phyloP scores from a whole-genome alignment of 1,140 invertebrate species.

The Drosophila arizonae region DNA sequence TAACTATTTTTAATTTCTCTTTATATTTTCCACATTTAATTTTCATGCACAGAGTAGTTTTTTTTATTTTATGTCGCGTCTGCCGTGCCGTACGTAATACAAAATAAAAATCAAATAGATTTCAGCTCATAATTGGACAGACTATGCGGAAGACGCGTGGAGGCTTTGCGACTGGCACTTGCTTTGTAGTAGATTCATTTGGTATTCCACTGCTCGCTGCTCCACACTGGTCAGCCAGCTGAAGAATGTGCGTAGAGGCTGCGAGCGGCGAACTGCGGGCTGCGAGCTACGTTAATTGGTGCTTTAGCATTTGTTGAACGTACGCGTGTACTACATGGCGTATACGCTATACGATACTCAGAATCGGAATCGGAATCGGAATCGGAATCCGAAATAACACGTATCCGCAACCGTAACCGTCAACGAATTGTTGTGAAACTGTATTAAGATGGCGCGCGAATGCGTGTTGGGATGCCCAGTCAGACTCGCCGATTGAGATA shows the following conservation, averaged over 20 bases:
- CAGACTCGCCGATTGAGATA: slow-evolving; percentile 35
- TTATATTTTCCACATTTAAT: not conserved
- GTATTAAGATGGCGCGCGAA: not conserved
- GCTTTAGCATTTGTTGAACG: slow-evolving; percentile 40
- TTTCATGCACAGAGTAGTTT: no score
- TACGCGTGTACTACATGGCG: slow-evolving; percentile 54
- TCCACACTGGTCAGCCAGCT: slow-evolving; percentile 34
- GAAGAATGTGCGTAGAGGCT: slow-evolving; percentile 8
- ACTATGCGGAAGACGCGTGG: not conserved
- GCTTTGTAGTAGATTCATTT: slow-evolving; percentile 75
- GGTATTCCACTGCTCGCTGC: not conserved
- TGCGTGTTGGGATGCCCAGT: slow-evolving; percentile 28
- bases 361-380: not conserved
- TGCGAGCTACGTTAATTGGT: slow-evolving; percentile 37
- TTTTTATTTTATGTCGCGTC: slow-evolving; percentile 1
- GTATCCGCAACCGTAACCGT: slow-evolving; percentile 14
- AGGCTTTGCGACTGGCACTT: slow-evolving; percentile 49
- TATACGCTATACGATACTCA: slow-evolving; percentile 56
- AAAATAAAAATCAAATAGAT: not conserved
- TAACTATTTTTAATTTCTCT: not conserved
- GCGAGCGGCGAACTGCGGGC: no score
- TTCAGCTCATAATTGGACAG: slow-evolving; percentile 5
- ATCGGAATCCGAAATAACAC: slow-evolving; percentile 10
- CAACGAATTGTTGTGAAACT: not conserved
- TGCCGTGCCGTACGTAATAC: not conserved